Percentiles rank a stretch among this genome's conserved stretches.
phyloP scores from a whole-genome alignment of 2,797 vertebrate species.

The Macroramphosus scolopax region DNA sequence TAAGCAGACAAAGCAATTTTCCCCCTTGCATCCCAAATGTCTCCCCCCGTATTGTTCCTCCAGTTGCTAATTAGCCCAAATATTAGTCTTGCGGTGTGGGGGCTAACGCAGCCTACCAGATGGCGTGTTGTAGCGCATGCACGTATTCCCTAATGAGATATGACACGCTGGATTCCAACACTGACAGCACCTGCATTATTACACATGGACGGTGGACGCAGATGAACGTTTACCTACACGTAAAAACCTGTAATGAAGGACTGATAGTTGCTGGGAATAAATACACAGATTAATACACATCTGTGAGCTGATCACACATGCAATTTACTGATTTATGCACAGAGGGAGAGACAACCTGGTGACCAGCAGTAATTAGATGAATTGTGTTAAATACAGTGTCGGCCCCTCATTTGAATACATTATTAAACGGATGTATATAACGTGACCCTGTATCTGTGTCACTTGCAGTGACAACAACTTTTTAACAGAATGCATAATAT shows the following conservation, averaged over 20 bases:
- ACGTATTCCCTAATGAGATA: conserved; percentile 65
- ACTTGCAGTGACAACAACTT: too few species aligned
- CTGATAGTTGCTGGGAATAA: conserved; percentile 23
- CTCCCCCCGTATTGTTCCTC: conserved; percentile 68
- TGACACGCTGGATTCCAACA: conserved; percentile 51
- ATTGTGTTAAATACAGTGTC: too few species aligned
- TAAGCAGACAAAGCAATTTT: conserved; percentile 75
- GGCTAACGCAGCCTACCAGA: conserved; percentile 69
- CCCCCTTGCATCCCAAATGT: conserved; percentile 67
- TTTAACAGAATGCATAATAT: conserved; percentile 7
- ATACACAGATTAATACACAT: conserved; percentile 10
- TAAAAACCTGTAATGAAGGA: too few species aligned
- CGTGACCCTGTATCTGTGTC: too few species aligned
- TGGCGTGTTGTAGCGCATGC: conserved; percentile 57
- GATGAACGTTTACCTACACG: conserved; percentile 18
- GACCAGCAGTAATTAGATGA: too few species aligned
- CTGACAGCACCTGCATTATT: conserved; percentile 43
- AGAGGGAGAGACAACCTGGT: too few species aligned
- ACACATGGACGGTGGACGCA: conserved; percentile 29
- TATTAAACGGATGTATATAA: too few species aligned
- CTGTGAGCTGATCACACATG: too few species aligned
- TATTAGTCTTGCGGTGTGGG: conserved; percentile 67
- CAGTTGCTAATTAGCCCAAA: conserved; percentile 75
- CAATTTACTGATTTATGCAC: background rate
- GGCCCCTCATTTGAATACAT: too few species aligned